These are phyloP conservation scores for Triplophysa dalaica DNA, from an alignment of 2,113 vertebrate genomes.

Conservation along the genomic window DNA sequence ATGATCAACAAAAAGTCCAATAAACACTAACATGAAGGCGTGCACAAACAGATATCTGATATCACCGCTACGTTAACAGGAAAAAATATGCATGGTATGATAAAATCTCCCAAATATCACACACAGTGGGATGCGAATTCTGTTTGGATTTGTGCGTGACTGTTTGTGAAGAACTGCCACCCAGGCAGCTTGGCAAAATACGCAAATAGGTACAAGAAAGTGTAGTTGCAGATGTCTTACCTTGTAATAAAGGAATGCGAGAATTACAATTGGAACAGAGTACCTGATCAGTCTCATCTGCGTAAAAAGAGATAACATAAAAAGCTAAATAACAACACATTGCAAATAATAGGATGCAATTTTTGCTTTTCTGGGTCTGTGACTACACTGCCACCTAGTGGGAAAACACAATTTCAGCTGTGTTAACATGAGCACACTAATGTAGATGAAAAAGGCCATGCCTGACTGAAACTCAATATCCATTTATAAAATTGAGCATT, in stretches of 20 bases:
- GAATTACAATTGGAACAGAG: conserved; percentile 74
- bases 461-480: conserved; percentile 32
- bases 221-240: conserved; percentile 72
- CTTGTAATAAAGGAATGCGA: conserved; percentile 87
- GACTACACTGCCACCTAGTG: conserved; percentile 83
- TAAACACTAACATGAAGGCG: conserved; percentile 15
- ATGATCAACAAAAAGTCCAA: conserved; percentile 14
- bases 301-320: conserved; percentile 55
- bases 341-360: conserved; percentile 31
- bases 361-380: conserved; percentile 48
- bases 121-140: neutral
- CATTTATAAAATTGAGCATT: neutral
- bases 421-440: neutral
- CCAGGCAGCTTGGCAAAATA: conserved; percentile 39
- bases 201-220: conserved; percentile 55
- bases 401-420: conserved; percentile 22
- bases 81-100: conserved; percentile 10
- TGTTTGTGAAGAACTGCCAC: conserved; percentile 36
- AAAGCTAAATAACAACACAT: conserved; percentile 43
- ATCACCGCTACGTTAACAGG: conserved; percentile 31
- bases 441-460: neutral
- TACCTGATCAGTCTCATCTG: conserved; percentile 83
- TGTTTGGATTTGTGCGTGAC: conserved; percentile 8
- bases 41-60: neutral
- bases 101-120: conserved; percentile 34